phyloP scores from a whole-genome alignment of 2,797 vertebrate genomes.

The Limnodromus scolopaceus region DNA sequence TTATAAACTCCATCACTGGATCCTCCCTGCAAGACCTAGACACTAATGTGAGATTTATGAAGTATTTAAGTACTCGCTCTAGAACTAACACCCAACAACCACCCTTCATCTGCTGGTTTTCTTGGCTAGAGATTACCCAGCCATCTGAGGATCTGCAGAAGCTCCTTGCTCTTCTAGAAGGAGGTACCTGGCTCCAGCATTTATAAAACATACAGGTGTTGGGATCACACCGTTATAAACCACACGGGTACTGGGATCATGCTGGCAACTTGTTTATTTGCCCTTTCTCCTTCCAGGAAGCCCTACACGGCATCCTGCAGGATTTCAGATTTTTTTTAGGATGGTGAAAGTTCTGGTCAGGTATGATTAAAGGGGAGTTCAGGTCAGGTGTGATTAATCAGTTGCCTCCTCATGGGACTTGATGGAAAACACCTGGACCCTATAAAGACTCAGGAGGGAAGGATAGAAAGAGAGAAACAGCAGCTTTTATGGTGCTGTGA shows the following conservation, averaged over 20 bases:
- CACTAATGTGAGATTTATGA: conserved; percentile 52
- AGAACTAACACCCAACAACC: neutral
- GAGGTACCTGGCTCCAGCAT: neutral
- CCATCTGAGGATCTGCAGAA: neutral
- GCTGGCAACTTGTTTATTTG: neutral
- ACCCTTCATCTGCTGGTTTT: neutral
- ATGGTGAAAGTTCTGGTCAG: neutral
- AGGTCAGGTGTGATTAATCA: neutral
- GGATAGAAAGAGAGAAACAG: neutral
- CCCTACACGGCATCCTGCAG: neutral
- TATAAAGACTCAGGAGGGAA: accelerated
- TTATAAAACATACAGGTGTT: neutral
- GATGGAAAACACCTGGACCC: neutral
- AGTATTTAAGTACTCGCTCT: neutral
- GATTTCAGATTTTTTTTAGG: neutral
- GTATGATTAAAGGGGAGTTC: neutral
- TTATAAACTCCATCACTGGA: conserved; percentile 16
- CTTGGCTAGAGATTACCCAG: neutral
- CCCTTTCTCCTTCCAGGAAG: neutral
- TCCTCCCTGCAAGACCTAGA: conserved; percentile 27
- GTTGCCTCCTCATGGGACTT: neutral
- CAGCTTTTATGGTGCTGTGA: neutral
- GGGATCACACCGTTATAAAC: neutral
- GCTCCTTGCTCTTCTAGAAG: neutral
- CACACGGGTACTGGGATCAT: accelerated